These are phyloP conservation scores for Drosophila atripex DNA, from an alignment of 2,888 invertebrate genomes.

Conservation along the genomic window DNA sequence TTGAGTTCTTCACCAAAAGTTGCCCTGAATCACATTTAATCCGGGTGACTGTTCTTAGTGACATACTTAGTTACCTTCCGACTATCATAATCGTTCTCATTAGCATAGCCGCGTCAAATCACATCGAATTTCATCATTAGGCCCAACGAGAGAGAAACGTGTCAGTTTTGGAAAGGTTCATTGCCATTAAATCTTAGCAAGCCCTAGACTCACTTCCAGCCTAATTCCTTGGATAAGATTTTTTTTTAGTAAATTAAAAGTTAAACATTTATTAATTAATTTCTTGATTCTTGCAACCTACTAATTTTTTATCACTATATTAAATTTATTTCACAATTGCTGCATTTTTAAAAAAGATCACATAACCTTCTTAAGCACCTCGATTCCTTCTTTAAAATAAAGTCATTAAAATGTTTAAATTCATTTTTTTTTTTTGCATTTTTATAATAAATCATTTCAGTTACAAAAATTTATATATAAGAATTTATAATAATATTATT, in stretches of 20 bases:
- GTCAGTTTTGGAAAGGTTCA: conserved; percentile 8
- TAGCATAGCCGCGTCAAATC: conserved; percentile 32
- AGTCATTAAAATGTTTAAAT: background rate
- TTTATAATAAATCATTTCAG: background rate
- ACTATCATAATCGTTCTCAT: conserved; percentile 20
- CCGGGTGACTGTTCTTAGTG: conserved; percentile 34
- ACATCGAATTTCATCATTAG: conserved; percentile 31
- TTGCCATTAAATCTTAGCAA: conserved; percentile 1
- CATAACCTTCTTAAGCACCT: too few relatives aligned
- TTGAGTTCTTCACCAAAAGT: conserved; percentile 4
- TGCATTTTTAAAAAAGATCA: background rate
- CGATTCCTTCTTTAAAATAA: background rate
- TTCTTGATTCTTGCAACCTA: conserved; percentile 4
- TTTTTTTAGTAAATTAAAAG: too few relatives aligned
- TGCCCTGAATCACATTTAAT: conserved; percentile 38
- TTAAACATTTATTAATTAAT: background rate
- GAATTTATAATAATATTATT: too few relatives aligned
- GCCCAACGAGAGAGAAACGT: conserved; percentile 3
- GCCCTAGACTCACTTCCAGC: background rate
- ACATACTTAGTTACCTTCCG: conserved; percentile 5
- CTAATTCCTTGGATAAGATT: background rate
- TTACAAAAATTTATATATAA: too few relatives aligned
- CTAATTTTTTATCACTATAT: conserved; percentile 2
- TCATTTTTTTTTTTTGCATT: too few relatives aligned
- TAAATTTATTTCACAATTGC: too few relatives aligned